Evolutionary conservation across 2,113 vertebrate genomes (phyloP), one percentile per base, ranked within the genome.

Genomic region (Vidua macroura): DNA sequence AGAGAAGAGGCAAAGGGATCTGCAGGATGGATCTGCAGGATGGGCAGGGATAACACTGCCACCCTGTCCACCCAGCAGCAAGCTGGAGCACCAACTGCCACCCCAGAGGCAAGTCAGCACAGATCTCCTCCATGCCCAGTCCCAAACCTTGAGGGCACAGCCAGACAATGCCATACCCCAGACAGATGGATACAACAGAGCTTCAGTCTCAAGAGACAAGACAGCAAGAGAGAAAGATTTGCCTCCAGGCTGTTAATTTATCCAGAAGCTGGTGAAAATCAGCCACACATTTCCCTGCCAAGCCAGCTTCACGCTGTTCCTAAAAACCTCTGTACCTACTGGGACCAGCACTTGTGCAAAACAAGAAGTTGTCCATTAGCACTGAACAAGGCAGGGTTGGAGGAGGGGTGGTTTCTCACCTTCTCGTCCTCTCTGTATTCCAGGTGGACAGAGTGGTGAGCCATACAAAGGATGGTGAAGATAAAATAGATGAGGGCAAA

Each of bases 401-500:
- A 87, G 30, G n/a, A 77, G 14, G 7, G 16, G 18, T 33, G 11
- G 39, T 46, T 83, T 95, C 98, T 97, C 73, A 99, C 99, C 98
- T 98, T 99, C 92, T 98, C 98, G 6, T 98, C 98, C 86, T 98
- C 98, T 91, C 96, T 98, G 98, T 99, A 98, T 70, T 99, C 98
- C 79, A 99, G 98, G 24, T 98, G 97, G 62, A 98, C 86, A 10
- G 98, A 98, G 96, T 99, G 99, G 93, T 99, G 99, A 88, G 97
- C 97, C 99, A 99, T 99, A 94, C 98, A 98, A 92, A 99, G 49
- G 70, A 98, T 27, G 6, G 99, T 99, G 95, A 98, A 96, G 88
- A 99, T 95, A 97, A 99, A 99, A 97, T 99, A 99, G 53, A 99
- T 83, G 93, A 99, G 98, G 14, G 99, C 98, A 0, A 99, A 98